These are phyloP conservation scores for Campoplex nolae DNA, from an alignment of 2,888 invertebrate species.

Conservation along the genomic window DNA sequence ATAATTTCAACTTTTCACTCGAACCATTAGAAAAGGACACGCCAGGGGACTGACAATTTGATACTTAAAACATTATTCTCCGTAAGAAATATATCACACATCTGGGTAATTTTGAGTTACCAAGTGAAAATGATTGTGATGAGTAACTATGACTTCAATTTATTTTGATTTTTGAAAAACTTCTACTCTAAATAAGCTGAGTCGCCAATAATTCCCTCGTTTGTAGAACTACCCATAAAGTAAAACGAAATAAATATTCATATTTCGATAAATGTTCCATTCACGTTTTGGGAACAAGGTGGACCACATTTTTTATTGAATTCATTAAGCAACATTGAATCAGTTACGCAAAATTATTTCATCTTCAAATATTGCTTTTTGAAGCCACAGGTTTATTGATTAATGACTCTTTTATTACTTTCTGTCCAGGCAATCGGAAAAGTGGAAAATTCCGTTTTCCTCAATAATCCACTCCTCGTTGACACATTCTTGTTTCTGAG, in stretches of 20 bases:
- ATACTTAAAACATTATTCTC: too few relatives aligned
- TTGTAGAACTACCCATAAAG: too few relatives aligned
- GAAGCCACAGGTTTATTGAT: background rate
- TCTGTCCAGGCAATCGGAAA: conserved; percentile 86
- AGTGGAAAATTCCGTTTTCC: conserved; percentile 87
- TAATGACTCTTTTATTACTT: conserved; percentile 1
- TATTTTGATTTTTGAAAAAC: too few relatives aligned
- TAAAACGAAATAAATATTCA: background rate
- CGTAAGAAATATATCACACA: too few relatives aligned
- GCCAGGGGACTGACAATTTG: too few relatives aligned
- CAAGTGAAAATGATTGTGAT: too few relatives aligned
- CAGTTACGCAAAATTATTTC: background rate
- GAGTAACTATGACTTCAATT: too few relatives aligned
- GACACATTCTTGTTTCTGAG: conserved; percentile 90
- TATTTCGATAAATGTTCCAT: background rate
- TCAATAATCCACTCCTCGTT: conserved; percentile 90
- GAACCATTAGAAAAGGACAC: too few relatives aligned
- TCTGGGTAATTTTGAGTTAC: too few relatives aligned
- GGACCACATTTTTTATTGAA: background rate
- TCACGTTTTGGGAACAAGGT: background rate
- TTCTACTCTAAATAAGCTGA: too few relatives aligned
- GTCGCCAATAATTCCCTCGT: too few relatives aligned
- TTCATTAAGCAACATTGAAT: background rate
- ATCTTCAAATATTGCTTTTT: background rate
- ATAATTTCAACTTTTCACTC: too few relatives aligned